Evolutionary conservation across 2,888 invertebrate genomes (phyloP), one percentile per base, ranked within the genome.

Genomic region (Balanococcus diminutus): DNA sequence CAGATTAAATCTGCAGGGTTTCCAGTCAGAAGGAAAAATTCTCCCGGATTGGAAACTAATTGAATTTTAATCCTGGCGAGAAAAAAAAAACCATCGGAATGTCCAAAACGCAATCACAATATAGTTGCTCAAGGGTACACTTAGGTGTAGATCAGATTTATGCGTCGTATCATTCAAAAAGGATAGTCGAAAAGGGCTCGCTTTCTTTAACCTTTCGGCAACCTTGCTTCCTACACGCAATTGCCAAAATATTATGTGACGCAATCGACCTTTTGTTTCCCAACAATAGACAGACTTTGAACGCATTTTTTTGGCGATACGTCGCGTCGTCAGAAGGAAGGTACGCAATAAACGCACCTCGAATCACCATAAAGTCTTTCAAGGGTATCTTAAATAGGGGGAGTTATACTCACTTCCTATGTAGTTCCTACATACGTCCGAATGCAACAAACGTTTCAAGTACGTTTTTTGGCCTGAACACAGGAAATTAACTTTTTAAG

Each of bases 401-500:
- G 19, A 79, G 36, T 79, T 28, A 36, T 9, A 9, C 36, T 1
- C 22, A n/a, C n/a, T n/a, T 36, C 36, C 36, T n/a, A n/a, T n/a
- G n/a, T 5, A 19, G 61, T 25, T 8, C n/a, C n/a, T n/a, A n/a
- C n/a, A n/a, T n/a, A n/a, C n/a, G n/a, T n/a, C n/a, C 31, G 2
- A 72, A 32, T 72, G 72, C 72, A 72, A 72, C 32, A 32, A 72
- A 31, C 67, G 6, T n/a, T 25, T 31, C 8, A 22, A 8, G 6
- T n/a, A 32, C 8, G 36, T 32, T 79, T 36, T 79, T 32, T 72
- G 11, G 31, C n/a, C 72, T 19, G 8, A 31, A 11, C 0, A 14
- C 67, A 36, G 75, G 75, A 79, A 79, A 79, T 79, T 36, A 79
- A 79, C 75, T 79, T 79, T 67, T 79, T n/a, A n/a, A n/a, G n/a